Evolutionary conservation across 1,140 invertebrate species (phyloP), one percentile per base, ranked within the genome.

Genomic region (Apis dorsata): DNA sequence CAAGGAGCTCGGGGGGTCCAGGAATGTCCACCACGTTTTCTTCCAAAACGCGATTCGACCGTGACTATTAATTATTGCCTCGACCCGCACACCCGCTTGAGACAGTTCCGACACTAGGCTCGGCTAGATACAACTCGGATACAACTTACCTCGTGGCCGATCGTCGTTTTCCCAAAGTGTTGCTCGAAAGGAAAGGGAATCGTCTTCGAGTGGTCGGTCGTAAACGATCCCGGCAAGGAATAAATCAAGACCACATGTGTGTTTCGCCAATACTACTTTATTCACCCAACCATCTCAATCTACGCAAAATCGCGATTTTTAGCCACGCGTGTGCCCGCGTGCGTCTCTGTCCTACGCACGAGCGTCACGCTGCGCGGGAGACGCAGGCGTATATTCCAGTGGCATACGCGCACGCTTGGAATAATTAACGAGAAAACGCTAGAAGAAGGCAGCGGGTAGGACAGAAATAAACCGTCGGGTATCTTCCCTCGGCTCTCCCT

Each of bases 51-150:
- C 87, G 88, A 87, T 89, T 88, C 89, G 86, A 88, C 88, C 79
- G 88, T 88, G 90, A 90, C 90, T 90, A 92, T 92, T 91, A 91
- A 90, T 92, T 92, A 91, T 34, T 92, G 91, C 91, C 90, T 89
- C 34, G 90, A 77, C 81, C 86, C 88, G 68, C 65, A 72, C 81
- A 44, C 75, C 24, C 24, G 76, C 34, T 68, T 78, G 66, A 79
- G n/a, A 65, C 59, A 44, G 57, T 57, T 55, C 59, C n/a, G 55
- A 74, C 72, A 10, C 44, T 49, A 44, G 44, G 12, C 44, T 13
- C 44, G 49, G 8, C 44, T 11, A 53, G 44, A 19, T n/a, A 49
- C 65, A 21, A 68, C 69, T 53, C 4, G 28, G 44, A 19, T n/a
- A 49, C 65, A 21, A 68, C 69, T 53, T 71, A 60, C 72, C 57